A percentile compares a stretch with the other conserved stretches of the same genome.
Conservation (phyloP, 92 coral and sea anemone genomes). For the Pocillopora grandis region DNA sequence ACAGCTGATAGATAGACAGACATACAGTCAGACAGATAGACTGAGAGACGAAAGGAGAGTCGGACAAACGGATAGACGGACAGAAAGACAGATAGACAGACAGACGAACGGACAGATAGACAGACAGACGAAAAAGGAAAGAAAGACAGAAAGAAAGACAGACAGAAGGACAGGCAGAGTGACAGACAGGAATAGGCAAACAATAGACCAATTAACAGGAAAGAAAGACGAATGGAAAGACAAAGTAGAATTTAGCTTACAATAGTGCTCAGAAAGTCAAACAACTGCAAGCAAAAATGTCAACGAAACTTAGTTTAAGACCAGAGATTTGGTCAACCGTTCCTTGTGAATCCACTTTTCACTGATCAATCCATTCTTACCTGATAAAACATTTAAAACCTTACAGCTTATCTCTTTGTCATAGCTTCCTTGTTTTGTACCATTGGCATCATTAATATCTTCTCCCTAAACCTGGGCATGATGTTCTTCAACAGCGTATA, state of each 20-base stretch:
- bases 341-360: too few species aligned
- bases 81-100: background rate
- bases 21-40: background rate
- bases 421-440: conserved; percentile 82
- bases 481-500: conserved; percentile 75
- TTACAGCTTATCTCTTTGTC: background rate
- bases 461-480: conserved; percentile 64
- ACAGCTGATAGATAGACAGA: background rate
- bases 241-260: too few species aligned
- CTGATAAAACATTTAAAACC: background rate
- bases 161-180: background rate
- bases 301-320: too few species aligned
- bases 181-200: background rate
- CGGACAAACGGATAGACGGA: background rate
- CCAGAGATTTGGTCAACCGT: too few species aligned
- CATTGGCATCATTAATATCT: conserved; percentile 55
- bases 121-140: background rate
- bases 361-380: too few species aligned
- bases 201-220: too few species aligned
- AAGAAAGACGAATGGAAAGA: too few species aligned
- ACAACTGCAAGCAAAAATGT: too few species aligned
- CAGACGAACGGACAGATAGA: background rate
- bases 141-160: background rate
- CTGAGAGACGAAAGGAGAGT: background rate
- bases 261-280: too few species aligned